phyloP scores from a whole-genome alignment of 2,113 vertebrate genomes.

The Stigmatopora nigra region DNA sequence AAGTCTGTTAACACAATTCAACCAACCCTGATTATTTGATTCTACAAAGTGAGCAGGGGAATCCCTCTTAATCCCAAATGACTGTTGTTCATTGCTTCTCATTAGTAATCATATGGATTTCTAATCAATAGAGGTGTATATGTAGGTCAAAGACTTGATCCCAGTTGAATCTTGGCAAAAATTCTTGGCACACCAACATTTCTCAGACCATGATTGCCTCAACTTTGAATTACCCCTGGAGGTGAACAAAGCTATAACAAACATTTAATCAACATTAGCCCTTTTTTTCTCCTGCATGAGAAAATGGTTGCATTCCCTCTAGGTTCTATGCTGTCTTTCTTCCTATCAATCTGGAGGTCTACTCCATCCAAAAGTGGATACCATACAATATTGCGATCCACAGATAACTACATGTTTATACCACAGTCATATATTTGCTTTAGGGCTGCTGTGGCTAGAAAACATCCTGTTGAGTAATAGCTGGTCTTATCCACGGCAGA shows the following conservation, averaged over 20 bases:
- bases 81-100: background rate
- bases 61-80: background rate
- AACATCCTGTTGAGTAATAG: background rate
- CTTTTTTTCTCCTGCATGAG: background rate
- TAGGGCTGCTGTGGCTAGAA: background rate
- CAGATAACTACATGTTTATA: no score
- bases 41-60: background rate
- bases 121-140: background rate
- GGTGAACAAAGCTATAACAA: constrained; percentile 3
- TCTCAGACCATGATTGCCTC: constrained; percentile 8
- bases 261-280: background rate
- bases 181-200: background rate
- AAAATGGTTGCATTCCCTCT: background rate
- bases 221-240: background rate
- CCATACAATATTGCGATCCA: background rate
- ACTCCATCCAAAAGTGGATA: background rate
- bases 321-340: background rate
- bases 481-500: background rate
- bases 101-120: background rate
- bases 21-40: no score
- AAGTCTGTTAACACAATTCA: background rate
- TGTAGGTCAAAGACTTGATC: background rate
- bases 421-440: no score
- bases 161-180: background rate
- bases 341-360: background rate